Base-by-base conservation (phyloP, 2,888 invertebrate species). In the Rotaria magnacalcarata region DNA sequence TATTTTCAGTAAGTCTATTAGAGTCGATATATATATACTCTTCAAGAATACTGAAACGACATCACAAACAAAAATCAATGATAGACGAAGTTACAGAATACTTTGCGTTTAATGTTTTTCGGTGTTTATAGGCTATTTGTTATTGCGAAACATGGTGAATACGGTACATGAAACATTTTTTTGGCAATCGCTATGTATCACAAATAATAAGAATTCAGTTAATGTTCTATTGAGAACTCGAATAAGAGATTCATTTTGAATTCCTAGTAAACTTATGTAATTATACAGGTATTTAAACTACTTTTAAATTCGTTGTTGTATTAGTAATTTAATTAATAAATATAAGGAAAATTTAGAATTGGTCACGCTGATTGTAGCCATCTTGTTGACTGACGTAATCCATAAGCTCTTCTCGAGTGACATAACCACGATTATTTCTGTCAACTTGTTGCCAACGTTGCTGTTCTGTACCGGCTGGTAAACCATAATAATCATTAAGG, bases 401-500 rank as follows among this genome's bases (percentile, higher is more conserved):
- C 5, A 34, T 34, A 67, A 67, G 16, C 24, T 67, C 67, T 4
- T 67, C 34, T 67, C 34, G 34, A 19, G 34, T 67, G 5, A 67
- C 34, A 16, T 67, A 67, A 19, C 67, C 67, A 34, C 34, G 67
- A 34, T 34, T 34, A 19, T 67, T 34, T 34, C 16, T 16, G 19
- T 67, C 67, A 67, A 67, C 1, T 67, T 67, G 16, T 67, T 67
- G 14, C 67, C 67, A 67, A 34, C 14, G 34, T 14, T 34, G 27
- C 14, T 80, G 80, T 80, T 47, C 80, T 24, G 43, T 43, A n/a
- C 47, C 80, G 4, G 21, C 1, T 24, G 43, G 80, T 47, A 80
- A 43, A 80, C 47, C 47, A 47, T 80, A 80, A n/a, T 47, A 80
- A 80, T 80, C 47, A 47, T 80, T 80, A 10, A 80, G 19, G 47